Evolutionary conservation across 2,888 invertebrate species (phyloP), one percentile per base, ranked within the genome.

Genomic region (Dryobotodes eremita): DNA sequence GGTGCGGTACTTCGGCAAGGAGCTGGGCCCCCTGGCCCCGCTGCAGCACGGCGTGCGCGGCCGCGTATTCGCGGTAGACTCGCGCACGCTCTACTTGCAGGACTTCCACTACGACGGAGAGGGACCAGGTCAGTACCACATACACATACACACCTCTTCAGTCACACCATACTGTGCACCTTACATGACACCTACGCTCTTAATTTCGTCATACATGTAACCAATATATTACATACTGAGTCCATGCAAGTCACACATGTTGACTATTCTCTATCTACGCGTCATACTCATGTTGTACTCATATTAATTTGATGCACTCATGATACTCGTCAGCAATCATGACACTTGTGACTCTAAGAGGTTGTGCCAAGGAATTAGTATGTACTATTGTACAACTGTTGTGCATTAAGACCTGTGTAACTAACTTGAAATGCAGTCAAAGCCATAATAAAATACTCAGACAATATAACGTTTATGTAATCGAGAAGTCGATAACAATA

Each of bases 71-170:
- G 99, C 98, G 10, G 98, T 99, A 0, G 99, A 99, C 95, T 98
- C 98, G 72, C 97, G 98, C 91, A 99, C 99, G 72, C 95, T 99
- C 79, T 98, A 98, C 96, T 97, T 99, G 89, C 98, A 98, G 94
- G 98, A 98, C 96, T 99, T 99, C 95, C 98, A 98, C 86, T 99
- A 99, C 94, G 99, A 99, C 91, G 99, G 99, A 79, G 98, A 98
- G 94, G 99, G 98, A 71, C 99, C 99, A 93, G 98, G 99, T 99
- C 91, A 94, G 94, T 93, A 73, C 72, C 8, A 20, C 57, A n/a
- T 15, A 31, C 53, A 46, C 31, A 26, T 20, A n/a, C 10, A 53
- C 31, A 36, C 20, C 62, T 20, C 31, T 64, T 23, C 7, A 23
- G 7, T 36, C 64, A 8, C 6, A 7, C 20, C 23, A 23, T 55